phyloP scores from a whole-genome alignment of 2,888 invertebrate species.

The Diarsia dahlii region DNA sequence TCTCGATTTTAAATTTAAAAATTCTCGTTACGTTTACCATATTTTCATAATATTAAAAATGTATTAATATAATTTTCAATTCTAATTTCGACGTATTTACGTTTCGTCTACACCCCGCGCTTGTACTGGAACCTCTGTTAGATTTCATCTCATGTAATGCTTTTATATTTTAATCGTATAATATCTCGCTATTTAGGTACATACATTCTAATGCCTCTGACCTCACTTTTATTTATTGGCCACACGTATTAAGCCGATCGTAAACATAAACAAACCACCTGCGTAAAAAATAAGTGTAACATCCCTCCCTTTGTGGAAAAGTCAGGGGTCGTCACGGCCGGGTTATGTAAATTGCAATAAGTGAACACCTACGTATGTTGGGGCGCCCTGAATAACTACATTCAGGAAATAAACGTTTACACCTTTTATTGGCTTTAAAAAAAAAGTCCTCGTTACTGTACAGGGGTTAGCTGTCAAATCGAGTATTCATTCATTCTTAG shows the following conservation, averaged over 20 bases:
- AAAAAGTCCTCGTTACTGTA: not conserved
- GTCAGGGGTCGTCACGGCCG: constrained; percentile 43
- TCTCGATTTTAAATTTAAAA: too few species aligned
- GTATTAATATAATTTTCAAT: too few species aligned
- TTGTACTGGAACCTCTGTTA: not conserved
- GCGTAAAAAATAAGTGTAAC: constrained; percentile 59
- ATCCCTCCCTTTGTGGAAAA: constrained; percentile 23
- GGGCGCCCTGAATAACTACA: constrained; percentile 36
- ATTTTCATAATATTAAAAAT: too few species aligned
- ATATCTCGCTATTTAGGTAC: not conserved
- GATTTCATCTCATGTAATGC: not conserved
- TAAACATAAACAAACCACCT: constrained; percentile 55
- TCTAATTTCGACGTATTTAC: too few species aligned
- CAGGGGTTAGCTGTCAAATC: too few species aligned
- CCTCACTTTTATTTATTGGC: constrained; percentile 40
- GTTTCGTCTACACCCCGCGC: too few species aligned
- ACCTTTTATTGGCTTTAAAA: constrained; percentile 2
- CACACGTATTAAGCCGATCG: constrained; percentile 36
- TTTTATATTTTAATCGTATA: not conserved
- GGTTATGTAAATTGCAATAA: constrained; percentile 57
- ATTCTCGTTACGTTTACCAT: too few species aligned
- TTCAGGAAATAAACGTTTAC: constrained; percentile 40
- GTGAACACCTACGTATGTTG: constrained; percentile 32
- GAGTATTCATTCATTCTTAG: too few species aligned
- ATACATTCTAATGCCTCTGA: constrained; percentile 17